Conservation (phyloP, 2,888 invertebrate genomes). For the Bimastos eiseni region DNA sequence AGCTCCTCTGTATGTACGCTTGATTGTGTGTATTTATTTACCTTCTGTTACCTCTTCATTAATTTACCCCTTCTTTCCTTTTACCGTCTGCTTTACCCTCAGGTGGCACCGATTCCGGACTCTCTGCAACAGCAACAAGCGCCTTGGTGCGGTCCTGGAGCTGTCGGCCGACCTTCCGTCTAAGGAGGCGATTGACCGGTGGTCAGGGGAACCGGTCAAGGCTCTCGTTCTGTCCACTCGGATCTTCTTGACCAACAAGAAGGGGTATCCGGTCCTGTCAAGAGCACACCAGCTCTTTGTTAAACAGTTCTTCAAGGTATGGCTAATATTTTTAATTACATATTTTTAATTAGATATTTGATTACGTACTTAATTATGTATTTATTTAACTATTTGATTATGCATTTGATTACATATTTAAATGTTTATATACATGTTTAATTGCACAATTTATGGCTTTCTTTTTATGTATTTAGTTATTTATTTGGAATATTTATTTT, state of each 20-base stretch:
- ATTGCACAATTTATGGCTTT: no score
- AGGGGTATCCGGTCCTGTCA: conserved; percentile 81
- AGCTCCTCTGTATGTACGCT: no score
- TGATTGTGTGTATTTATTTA: no score
- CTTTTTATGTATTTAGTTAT: no score
- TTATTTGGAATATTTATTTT: no score
- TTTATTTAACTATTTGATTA: no score
- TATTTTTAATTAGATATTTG: no score
- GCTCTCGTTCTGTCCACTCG: conserved; percentile 79
- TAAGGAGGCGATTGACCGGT: conserved; percentile 71
- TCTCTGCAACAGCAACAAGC: conserved; percentile 62
- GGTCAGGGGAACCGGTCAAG: conserved; percentile 92
- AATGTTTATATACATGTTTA: no score
- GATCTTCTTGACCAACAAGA: conserved; percentile 84
- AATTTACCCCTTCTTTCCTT: not conserved
- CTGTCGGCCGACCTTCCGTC: conserved; percentile 79
- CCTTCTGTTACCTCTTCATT: no score
- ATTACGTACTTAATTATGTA: no score
- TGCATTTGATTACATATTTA: no score
- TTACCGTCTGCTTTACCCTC: not conserved
- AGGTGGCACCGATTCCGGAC: conserved; percentile 67
- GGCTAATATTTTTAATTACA: no score
- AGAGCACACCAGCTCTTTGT: conserved; percentile 74
- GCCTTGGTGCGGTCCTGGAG: conserved; percentile 77
- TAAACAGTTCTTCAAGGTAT: conserved; percentile 65